Evolutionary conservation across 2,888 invertebrate species (phyloP), one percentile per base, ranked within the genome.

Genomic region (Eumacrocentrus americanus): DNA sequence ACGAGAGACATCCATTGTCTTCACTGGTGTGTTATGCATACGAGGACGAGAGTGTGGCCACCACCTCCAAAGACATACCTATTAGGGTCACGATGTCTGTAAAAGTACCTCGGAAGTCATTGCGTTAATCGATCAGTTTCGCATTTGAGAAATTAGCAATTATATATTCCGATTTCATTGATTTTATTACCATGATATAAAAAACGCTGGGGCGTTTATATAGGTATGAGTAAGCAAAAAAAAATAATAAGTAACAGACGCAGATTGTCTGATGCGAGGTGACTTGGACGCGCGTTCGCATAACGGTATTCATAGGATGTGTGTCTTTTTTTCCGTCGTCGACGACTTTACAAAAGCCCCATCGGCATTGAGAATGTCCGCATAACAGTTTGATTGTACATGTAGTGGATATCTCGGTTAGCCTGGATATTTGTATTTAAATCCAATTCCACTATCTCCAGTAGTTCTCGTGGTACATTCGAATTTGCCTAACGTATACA

Each of bases 41-140:
- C 29, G 29, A 29, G 29, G 9, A 9, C n/a, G n/a, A n/a, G n/a
- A n/a, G n/a, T n/a, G n/a, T n/a, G n/a, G n/a, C n/a, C n/a, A n/a
- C 54, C 62, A 63, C 61, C 63, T 61, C 48, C 56, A 50, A 58
- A 44, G 44, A 44, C 25, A 42, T 62, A 66, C 62, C 69, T 74
- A 74, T 76, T 76, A 78, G 69, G 75, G 71, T 74, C 74, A 71
- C 61, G 60, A 58, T 60, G 69, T 69, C 70, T 71, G 71, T 70
- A 73, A 71, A 70, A 69, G 67, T 72, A 66, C 29, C 29, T 65
- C 72, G 74, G 77, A 75, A 75, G 68, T 67, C 58, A 37, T 18
- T 38, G 18, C 12, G 65, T 68, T 64, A 69, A 73, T 71, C 70
- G 67, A 71, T 73, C 69, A 66, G 65, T 52, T 55, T 37, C 51